A percentile compares a stretch with the other conserved stretches of the same genome.
Conservation (phyloP, 2,888 invertebrate genomes). For the Cryptocephalus primarius region DNA sequence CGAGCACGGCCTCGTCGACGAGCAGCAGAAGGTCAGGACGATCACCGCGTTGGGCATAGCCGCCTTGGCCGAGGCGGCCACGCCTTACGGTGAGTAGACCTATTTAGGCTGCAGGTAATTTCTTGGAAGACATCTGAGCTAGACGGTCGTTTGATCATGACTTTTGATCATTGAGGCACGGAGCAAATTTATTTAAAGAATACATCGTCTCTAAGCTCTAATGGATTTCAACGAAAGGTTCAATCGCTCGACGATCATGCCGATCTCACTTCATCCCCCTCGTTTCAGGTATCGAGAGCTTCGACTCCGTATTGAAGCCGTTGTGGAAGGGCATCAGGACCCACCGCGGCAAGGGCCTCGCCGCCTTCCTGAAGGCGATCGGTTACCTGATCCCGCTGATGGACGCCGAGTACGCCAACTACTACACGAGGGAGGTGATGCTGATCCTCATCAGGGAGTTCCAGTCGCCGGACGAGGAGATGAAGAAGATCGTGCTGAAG, state of each 20-base stretch:
- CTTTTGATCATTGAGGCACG: no score
- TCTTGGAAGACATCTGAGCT: no score
- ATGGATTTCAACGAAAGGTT: no score
- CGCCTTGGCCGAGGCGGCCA: constrained; percentile 96
- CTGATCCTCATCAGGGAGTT: constrained; percentile 97
- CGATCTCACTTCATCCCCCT: no score
- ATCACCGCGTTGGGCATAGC: constrained; percentile 98
- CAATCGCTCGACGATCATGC: no score
- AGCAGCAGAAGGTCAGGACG: constrained; percentile 98
- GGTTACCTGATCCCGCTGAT: constrained; percentile 98
- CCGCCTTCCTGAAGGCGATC: constrained; percentile 98
- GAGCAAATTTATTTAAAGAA: no score
- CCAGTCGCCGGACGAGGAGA: constrained; percentile 99
- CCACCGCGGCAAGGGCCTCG: constrained; percentile 83
- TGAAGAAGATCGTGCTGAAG: constrained; percentile 99
- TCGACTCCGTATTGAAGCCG: constrained; percentile 98
- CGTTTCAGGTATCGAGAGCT: constrained; percentile 73
- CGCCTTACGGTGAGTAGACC: constrained; percentile 70
- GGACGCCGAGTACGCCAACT: constrained; percentile 99
- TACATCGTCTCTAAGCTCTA: no score
- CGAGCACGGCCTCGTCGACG: constrained; percentile 96
- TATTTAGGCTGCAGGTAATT: no score
- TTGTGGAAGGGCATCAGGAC: constrained; percentile 98
- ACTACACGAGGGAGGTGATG: constrained; percentile 99
- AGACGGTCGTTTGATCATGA: no score